Conservation (phyloP, 2,797 vertebrate species). For the Oryzias dopingdopingensis region DNA sequence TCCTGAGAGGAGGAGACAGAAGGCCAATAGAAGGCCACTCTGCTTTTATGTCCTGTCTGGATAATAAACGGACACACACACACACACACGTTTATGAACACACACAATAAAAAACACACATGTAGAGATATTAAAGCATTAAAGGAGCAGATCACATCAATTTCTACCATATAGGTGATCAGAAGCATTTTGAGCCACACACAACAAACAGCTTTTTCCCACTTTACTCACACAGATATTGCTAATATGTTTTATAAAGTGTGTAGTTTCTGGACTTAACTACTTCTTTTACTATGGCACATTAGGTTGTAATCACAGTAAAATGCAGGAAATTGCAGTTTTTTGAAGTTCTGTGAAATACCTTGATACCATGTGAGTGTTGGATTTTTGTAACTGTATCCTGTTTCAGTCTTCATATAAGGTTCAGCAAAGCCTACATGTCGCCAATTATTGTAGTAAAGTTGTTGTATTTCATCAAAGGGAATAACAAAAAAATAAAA, state of each 20-base stretch:
- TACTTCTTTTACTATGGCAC: neutral
- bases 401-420: neutral
- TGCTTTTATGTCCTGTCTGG: slow-evolving; percentile 80
- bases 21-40: slow-evolving; percentile 81
- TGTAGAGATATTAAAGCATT: neutral
- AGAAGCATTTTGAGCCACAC: slow-evolving; percentile 14
- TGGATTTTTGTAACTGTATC: neutral
- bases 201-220: slow-evolving; percentile 3
- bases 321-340: neutral
- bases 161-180: slow-evolving; percentile 11
- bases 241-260: neutral
- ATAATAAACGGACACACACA: slow-evolving; percentile 57
- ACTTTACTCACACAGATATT: neutral
- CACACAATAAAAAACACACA: slow-evolving; percentile 58
- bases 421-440: too few species aligned
- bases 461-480: too few species aligned
- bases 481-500: too few species aligned
- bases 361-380: neutral
- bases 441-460: too few species aligned
- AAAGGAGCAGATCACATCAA: neutral
- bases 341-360: neutral
- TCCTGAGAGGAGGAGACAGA: slow-evolving; percentile 89
- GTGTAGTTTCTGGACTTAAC: neutral
- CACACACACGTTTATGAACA: neutral
- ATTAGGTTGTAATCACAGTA: neutral